Percentiles rank a stretch among this genome's conserved stretches.
phyloP scores from a whole-genome alignment of 2,113 vertebrate species.

The Lagenorhynchus albirostris region DNA sequence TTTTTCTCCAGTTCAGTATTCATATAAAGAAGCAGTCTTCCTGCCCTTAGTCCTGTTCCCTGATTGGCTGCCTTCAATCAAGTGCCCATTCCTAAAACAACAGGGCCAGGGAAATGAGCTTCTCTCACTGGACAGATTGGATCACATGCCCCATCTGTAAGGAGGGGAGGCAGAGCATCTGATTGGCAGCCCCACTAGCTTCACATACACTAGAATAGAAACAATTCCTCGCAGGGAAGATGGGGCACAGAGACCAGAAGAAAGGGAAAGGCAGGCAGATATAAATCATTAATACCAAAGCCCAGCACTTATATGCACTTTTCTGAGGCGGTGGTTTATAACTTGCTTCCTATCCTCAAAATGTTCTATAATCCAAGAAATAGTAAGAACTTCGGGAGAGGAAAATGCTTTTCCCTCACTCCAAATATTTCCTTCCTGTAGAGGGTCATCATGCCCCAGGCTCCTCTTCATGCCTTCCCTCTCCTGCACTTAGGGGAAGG shows the following conservation, averaged over 20 bases:
- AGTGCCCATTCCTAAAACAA: not conserved
- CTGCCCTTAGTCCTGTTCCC: not conserved
- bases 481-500: not conserved
- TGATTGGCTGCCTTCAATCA: not conserved
- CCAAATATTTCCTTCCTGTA: not conserved
- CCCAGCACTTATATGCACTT: not conserved
- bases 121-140: not conserved
- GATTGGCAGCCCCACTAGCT: not conserved
- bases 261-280: not conserved
- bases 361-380: not conserved
- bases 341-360: not conserved
- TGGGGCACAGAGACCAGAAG: not conserved
- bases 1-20: not conserved
- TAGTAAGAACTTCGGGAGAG: not conserved
- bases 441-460: not conserved
- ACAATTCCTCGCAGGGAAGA: not conserved
- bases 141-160: not conserved
- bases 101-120: not conserved
- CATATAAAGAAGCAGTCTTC: not conserved
- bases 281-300: not conserved
- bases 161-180: not conserved
- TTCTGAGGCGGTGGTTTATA: not conserved
- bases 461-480: not conserved
- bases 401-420: not conserved
- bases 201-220: not conserved